Conservation (phyloP, 2,888 invertebrate species). For the Brachyptera risi region DNA sequence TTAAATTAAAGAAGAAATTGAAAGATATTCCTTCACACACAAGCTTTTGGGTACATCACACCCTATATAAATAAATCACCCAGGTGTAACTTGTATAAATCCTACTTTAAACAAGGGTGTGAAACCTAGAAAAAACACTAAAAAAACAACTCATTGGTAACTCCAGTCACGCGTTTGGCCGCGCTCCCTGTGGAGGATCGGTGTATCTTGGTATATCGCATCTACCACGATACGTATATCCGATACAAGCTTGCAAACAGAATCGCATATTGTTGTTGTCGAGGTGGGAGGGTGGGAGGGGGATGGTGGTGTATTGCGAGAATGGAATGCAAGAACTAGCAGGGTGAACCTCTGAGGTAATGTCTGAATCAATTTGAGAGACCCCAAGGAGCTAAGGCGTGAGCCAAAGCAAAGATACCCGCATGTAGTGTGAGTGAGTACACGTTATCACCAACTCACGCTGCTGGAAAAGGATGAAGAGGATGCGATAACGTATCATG, state of each 20-base stretch:
- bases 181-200: conserved; percentile 27
- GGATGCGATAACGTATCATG: too few relatives aligned
- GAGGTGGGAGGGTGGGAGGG: background rate
- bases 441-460: too few relatives aligned
- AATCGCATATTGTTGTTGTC: conserved; percentile 28
- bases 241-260: conserved; percentile 26
- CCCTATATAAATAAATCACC: background rate
- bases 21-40: too few relatives aligned
- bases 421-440: too few relatives aligned
- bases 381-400: conserved; percentile 23
- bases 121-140: too few relatives aligned
- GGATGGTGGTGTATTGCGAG: background rate
- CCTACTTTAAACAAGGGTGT: background rate
- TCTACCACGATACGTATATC: conserved; percentile 23
- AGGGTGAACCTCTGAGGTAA: background rate
- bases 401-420: background rate
- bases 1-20: too few relatives aligned
- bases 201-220: too few relatives aligned
- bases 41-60: too few relatives aligned
- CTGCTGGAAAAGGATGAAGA: too few relatives aligned
- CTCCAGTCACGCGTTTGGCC: background rate
- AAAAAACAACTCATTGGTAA: conserved; percentile 1
- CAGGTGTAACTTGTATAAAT: conserved; percentile 9
- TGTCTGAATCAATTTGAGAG: conserved; percentile 31
- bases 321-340: background rate